phyloP scores from a whole-genome alignment of 2,888 invertebrate genomes.

The Erpobdella octoculata region DNA sequence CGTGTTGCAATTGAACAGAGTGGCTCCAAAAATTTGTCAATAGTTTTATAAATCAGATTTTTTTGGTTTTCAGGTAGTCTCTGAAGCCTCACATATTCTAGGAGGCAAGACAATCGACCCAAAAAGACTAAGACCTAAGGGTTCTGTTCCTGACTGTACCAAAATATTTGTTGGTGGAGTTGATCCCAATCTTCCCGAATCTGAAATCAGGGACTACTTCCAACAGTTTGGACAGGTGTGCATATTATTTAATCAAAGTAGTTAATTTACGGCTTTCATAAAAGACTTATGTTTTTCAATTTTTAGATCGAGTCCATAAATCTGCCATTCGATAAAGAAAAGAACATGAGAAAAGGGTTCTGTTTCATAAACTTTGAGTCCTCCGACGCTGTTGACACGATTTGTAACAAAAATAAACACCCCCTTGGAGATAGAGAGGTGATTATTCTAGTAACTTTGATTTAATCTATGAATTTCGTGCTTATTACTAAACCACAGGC shows the following conservation, averaged over 20 bases:
- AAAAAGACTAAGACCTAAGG: conserved; percentile 21
- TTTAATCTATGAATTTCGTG: neutral
- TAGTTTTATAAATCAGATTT: neutral
- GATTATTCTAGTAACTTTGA: neutral
- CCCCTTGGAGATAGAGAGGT: conserved; percentile 28
- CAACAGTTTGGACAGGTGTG: conserved; percentile 24
- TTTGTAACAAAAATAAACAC: conserved; percentile 24
- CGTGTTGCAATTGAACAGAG: too few relatives aligned
- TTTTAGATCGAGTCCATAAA: conserved; percentile 32
- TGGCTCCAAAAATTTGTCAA: neutral
- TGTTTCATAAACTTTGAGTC: conserved; percentile 33
- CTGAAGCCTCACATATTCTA: conserved; percentile 22
- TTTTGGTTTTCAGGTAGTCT: conserved; percentile 12
- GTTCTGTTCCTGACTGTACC: conserved; percentile 17
- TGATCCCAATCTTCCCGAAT: conserved; percentile 23
- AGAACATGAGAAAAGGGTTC: conserved; percentile 33
- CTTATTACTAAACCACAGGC: too few relatives aligned
- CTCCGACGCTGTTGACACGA: conserved; percentile 26
- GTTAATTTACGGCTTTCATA: neutral
- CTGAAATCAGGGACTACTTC: conserved; percentile 23
- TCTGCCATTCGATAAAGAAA: conserved; percentile 34
- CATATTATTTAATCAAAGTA: too few relatives aligned
- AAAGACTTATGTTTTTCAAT: neutral
- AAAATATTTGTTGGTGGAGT: conserved; percentile 27
- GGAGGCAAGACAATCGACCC: conserved; percentile 29